Evolutionary conservation across 2,113 vertebrate genomes (phyloP), one percentile per base, ranked within the genome.

Genomic region (Euleptes europaea): DNA sequence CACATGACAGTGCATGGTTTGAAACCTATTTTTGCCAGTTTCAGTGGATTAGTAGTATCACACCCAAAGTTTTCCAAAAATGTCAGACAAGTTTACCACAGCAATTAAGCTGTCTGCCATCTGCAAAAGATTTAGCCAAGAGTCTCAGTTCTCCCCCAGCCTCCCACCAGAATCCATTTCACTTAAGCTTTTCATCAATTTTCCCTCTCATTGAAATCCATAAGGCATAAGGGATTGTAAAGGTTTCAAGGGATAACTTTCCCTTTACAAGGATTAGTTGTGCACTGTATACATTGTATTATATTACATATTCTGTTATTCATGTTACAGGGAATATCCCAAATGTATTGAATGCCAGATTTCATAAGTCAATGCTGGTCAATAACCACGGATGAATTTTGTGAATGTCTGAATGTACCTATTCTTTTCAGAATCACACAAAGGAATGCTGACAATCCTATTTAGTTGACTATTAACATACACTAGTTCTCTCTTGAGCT

Each of bases 21-120:
- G 70, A 81, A 90, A 83, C 83, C 73, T 77, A n/a, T 63, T 86
- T 57, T 91, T 28, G 4, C 4, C 70, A 77, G 82, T 90, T 93
- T 92, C 31, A 17, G 49, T 0, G 47, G 92, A 89, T 94, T 93
- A 83, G 63, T 92, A 85, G 69, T 88, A 84, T 60, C 90, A 88
- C 92, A 92, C 94, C 95, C 94, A 91, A 3, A 66, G 28, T 92
- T 90, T 92, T 91, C 95, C 95, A 90, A 72, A 90, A 92, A 93
- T 19, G 63, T 93, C 93, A 95, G 94, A 92, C 88, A 42, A 82
- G 83, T 88, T 94, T 86, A 94, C 96, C 95, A 86, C 94, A 95
- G 94, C 93, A 93, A 95, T 95, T 95, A 95, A 94, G 78, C 93
- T 70, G 94, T 95, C 96, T 96, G 85, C 95, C 95, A 91, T 95